Evolutionary conservation across 2,888 invertebrate genomes (phyloP), one percentile per base, ranked within the genome.

Genomic region (Timema podura): DNA sequence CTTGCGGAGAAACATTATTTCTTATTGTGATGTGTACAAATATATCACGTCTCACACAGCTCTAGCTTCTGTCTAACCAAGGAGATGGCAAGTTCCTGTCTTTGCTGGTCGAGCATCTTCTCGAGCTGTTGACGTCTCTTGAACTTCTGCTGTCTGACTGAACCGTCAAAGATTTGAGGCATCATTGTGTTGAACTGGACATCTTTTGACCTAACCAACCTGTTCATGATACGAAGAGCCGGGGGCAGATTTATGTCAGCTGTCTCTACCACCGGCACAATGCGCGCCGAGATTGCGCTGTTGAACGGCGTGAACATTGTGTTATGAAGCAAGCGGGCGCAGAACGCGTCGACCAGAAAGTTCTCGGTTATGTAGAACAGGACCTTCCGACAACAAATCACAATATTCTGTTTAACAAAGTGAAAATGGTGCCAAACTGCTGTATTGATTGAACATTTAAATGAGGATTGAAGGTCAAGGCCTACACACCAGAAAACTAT

Each of bases 291-390:
- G 11, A 61, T 30, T 30, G 30, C 45, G 0, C 44, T 61, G 44
- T 13, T 61, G 61, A 6, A 61, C 6, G 61, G 61, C 61, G 45
- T 11, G n/a, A 30, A 8, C 16, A 61, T 45, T 6, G 61, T 61
- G 16, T 15, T 61, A 30, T 45, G 61, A 30, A 61, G 44, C 16
- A 61, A 45, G 61, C 45, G 61, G 2, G 61, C 8, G 5, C 61
- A 61, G 44, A 61, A 61, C 16, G 30, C 61, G n/a, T 61, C 61
- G 9, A 9, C 61, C 13, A 61, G 6, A n/a, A 61, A 61, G 44
- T 61, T 30, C 30, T 61, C 61, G 11, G 61, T 61, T 30, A 61
- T 61, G 61, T 61, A 61, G 6, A 61, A 61, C 61, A 61, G 44
- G 11, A 61, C n/a, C 61, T 61, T 10, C 15, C 15, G 5, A 9